Evolutionary conservation across 2,888 invertebrate genomes (phyloP), one percentile per base, ranked within the genome.

Genomic region (Tortricodes alternella): DNA sequence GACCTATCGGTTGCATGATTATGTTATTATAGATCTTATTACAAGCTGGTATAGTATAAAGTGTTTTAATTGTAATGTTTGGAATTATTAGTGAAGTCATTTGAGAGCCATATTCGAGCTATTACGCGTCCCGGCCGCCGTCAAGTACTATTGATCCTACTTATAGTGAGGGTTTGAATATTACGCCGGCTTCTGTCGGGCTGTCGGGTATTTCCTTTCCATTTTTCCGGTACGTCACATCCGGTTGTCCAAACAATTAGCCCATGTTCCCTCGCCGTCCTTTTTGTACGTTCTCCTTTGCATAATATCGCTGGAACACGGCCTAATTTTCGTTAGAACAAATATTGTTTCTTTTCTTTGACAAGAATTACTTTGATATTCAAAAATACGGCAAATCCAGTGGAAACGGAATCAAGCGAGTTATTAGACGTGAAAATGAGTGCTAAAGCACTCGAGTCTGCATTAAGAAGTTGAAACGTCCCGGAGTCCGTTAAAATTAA

Each of bases 201-300:
- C 62, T 64, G 71, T 69, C 68, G 63, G 69, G 76, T 80, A 72
- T 80, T 79, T 73, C 71, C 73, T 73, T 73, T 68, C 73, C 64
- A 63, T 66, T 71, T 68, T 80, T 78, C 74, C 75, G 71, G 69
- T 57, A 70, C 68, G 76, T 71, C 76, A 73, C 71, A 70, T 81
- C 75, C 76, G 71, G 71, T 78, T 70, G 74, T 73, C 73, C 71
- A 69, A 74, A 79, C 78, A 81, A 81, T 82, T 82, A 81, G 76
- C 67, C 69, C 38, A 38, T 64, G 59, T 58, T 62, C 68, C 68
- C 59, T 65, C 68, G 62, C 58, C 62, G 60, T 60, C 50, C 60
- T 62, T 61, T 67, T 65, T 70, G 67, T 66, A 64, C 69, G 62
- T 60, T 62, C 64, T 63, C 66, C 56, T 74, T 75, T 73, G 68